A percentile compares a stretch with the other conserved stretches of the same genome.
Conservation (phyloP, 2,113 vertebrate species). For the Chaenocephalus aceratus region DNA sequence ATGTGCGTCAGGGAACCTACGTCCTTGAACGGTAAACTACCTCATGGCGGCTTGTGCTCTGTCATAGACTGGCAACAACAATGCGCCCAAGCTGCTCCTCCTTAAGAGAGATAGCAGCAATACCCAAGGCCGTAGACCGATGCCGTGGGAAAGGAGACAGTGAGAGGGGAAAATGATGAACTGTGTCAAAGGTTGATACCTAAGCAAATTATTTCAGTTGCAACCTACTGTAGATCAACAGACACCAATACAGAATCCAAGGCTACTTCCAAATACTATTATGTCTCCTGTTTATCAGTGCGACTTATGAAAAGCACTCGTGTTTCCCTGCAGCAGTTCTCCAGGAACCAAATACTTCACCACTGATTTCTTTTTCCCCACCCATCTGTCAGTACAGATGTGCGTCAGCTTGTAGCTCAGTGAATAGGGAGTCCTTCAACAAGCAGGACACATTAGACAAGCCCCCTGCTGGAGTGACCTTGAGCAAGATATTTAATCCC, state of each 20-base stretch:
- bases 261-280: neutral
- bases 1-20: no score
- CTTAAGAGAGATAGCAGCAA: no score
- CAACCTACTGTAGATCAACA: neutral
- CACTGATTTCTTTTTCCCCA: constrained; percentile 32
- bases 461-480: constrained; percentile 17
- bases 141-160: no score
- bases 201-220: no score
- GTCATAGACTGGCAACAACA: no score
- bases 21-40: no score
- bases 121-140: no score
- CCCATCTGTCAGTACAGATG: constrained; percentile 57
- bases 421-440: constrained; percentile 11
- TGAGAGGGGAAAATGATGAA: no score
- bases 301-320: neutral
- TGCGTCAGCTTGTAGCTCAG: constrained; percentile 12
- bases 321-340: constrained; percentile 9
- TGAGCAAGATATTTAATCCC: constrained; percentile 3
- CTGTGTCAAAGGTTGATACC: no score
- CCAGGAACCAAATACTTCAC: constrained; percentile 15
- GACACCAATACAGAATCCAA: neutral
- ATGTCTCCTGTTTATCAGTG: neutral
- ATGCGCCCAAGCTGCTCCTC: no score
- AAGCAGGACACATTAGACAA: constrained; percentile 10
- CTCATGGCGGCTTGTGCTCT: no score